A percentile compares a stretch with the other conserved stretches of the same genome.
Evolutionary conservation across 2,797 vertebrate genomes (phyloP).

Genomic region (Sebastes vulpes): DNA sequence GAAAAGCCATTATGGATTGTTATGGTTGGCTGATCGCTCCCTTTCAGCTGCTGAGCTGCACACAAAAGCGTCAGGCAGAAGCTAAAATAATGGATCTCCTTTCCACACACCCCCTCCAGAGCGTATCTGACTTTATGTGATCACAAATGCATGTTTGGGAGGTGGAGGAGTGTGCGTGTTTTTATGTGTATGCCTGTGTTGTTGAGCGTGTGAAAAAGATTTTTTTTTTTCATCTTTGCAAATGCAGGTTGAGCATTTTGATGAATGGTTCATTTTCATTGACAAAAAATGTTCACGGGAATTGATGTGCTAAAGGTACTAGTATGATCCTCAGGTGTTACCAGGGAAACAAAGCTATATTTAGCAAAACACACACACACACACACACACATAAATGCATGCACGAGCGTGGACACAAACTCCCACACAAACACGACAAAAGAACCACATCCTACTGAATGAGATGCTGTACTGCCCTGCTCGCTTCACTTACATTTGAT

Average conservation of each 20-base stretch:
- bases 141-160: conserved; percentile 75
- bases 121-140: conserved; percentile 70
- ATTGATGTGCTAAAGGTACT: conserved; percentile 39
- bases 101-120: conserved; percentile 59
- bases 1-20: conserved; percentile 87
- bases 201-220: neutral
- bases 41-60: conserved; percentile 84
- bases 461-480: neutral
- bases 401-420: conserved; percentile 37
- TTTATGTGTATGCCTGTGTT: neutral
- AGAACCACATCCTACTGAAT: conserved; percentile 12
- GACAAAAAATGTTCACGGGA: conserved; percentile 32
- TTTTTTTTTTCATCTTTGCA: neutral
- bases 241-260: conserved; percentile 15
- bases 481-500: neutral
- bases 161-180: conserved; percentile 30
- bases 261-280: conserved; percentile 40
- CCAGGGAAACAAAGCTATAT: conserved; percentile 76
- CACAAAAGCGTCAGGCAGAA: conserved; percentile 84
- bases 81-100: conserved; percentile 85
- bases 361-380: conserved; percentile 52
- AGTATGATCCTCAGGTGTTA: conserved; percentile 71
- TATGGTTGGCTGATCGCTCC: conserved; percentile 86
- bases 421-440: conserved; percentile 39
- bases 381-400: conserved; percentile 16